Evolutionary conservation across 2,888 invertebrate species (phyloP).

Genomic region (Polymixis flavicincta): DNA sequence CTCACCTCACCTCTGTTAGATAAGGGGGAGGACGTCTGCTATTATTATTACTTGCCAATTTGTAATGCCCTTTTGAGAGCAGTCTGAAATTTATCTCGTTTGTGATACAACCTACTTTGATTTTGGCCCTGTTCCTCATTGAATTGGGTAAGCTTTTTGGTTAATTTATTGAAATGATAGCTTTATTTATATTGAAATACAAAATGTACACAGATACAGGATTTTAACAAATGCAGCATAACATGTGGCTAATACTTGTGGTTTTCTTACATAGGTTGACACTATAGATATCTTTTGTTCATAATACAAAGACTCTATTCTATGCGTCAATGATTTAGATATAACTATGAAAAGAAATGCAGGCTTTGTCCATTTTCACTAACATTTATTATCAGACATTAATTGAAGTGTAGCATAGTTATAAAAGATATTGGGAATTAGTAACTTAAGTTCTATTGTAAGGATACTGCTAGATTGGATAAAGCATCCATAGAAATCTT

Average conservation of each 20-base stretch:
- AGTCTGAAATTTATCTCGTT: background rate
- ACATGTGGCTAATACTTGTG: background rate
- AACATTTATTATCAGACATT: background rate
- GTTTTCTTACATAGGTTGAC: background rate
- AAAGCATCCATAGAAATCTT: background rate
- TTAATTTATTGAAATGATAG: background rate
- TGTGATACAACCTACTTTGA: background rate
- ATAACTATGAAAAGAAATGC: background rate
- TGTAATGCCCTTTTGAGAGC: background rate
- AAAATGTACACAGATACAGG: background rate
- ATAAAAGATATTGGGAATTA: too few relatives aligned
- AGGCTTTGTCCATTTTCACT: background rate
- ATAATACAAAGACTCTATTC: background rate
- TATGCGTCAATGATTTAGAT: background rate
- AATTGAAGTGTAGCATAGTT: too few relatives aligned
- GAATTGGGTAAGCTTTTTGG: constrained; percentile 31
- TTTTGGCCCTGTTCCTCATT: background rate
- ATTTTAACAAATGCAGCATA: background rate
- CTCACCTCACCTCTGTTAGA: constrained; percentile 34
- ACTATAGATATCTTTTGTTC: constrained; percentile 1
- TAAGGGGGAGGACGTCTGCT: constrained; percentile 2
- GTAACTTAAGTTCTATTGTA: too few relatives aligned
- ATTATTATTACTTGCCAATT: constrained; percentile 29
- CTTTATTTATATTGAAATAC: background rate
- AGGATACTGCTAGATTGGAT: too few relatives aligned